A percentile compares a stretch with the other conserved stretches of the same genome.
Conservation (phyloP, 2,113 vertebrate genomes). For the Aegotheles bennettii region DNA sequence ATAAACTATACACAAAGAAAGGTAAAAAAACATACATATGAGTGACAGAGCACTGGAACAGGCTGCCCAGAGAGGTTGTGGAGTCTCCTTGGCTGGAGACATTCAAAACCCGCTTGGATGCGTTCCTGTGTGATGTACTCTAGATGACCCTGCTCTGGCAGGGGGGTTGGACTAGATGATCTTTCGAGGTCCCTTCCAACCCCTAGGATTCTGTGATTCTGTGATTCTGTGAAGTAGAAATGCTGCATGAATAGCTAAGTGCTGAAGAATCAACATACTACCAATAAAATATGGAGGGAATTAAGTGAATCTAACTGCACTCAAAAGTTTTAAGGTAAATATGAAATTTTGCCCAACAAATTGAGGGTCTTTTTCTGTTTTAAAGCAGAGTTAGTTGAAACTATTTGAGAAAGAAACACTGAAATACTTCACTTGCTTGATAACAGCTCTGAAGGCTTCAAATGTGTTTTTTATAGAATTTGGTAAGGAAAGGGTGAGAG, state of each 20-base stretch:
- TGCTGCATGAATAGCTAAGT: background rate
- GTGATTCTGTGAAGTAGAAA: too few species aligned
- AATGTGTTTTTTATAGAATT: background rate
- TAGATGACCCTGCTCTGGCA: too few species aligned
- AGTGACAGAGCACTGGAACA: too few species aligned
- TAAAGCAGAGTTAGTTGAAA: background rate
- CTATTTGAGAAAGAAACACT: background rate
- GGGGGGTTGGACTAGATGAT: too few species aligned
- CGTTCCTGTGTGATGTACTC: too few species aligned
- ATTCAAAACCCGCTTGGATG: too few species aligned
- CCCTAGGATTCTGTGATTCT: too few species aligned
- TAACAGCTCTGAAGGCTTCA: background rate
- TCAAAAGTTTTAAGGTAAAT: background rate
- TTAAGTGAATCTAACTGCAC: background rate
- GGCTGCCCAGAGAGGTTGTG: too few species aligned
- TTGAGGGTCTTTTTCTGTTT: background rate
- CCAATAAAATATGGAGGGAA: background rate
- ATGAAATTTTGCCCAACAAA: background rate
- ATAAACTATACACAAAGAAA: background rate
- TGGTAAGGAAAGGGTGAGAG: background rate
- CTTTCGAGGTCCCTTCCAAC: too few species aligned
- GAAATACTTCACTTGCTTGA: background rate
- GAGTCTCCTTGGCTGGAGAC: too few species aligned
- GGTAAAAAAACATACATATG: background rate
- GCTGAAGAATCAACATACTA: background rate